Evolutionary conservation across 2,888 invertebrate genomes (phyloP), one percentile per base, ranked within the genome.

Genomic region (Parasteatoda lunata): DNA sequence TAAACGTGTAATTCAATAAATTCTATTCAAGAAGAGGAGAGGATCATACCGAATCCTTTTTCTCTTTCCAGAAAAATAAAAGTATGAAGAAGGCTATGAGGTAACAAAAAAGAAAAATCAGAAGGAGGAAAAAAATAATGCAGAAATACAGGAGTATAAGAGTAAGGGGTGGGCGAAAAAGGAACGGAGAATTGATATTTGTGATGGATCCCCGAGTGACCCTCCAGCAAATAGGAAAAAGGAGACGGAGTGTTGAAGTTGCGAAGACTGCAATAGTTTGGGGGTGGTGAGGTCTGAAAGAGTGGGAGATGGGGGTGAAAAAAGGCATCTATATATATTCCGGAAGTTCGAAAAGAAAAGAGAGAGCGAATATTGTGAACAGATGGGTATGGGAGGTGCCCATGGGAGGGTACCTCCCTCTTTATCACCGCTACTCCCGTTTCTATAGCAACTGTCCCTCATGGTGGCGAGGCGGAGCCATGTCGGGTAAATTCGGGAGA

Each of bases 401-500:
- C 79, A 51, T 54, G 51, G 86, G 86, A 76, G 77, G 81, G 72
- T 45, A 54, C 86, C 86, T 87, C 86, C 86, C 77, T 65, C 71
- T 86, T 86, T 86, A 86, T 86, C 85, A 80, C 85, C 86, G 72
- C 86, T 82, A 87, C 86, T 87, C 81, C 73, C 15, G 86, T 87
- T 73, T n/a, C 82, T 82, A 87, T 87, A 77, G 86, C 54, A 82
- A 87, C 86, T 82, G 86, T 87, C 86, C 82, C 86, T 87, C 86
- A 87, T 71, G 68, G 81, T 82, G 51, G 77, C 86, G 59, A 59
- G 70, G 59, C 75, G 73, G 69, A 72, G 73, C 70, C 71, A 51
- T 66, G 72, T 80, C 75, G 59, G 75, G 73, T 75, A 69, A 75
- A 64, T 51, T 59, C n/a, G 70, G 69, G 75, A 59, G 66, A 64